A percentile compares a stretch with the other conserved stretches of the same genome.
Evolutionary conservation across 2,113 vertebrate species (phyloP).

Genomic region (Diphyllodes magnificus): DNA sequence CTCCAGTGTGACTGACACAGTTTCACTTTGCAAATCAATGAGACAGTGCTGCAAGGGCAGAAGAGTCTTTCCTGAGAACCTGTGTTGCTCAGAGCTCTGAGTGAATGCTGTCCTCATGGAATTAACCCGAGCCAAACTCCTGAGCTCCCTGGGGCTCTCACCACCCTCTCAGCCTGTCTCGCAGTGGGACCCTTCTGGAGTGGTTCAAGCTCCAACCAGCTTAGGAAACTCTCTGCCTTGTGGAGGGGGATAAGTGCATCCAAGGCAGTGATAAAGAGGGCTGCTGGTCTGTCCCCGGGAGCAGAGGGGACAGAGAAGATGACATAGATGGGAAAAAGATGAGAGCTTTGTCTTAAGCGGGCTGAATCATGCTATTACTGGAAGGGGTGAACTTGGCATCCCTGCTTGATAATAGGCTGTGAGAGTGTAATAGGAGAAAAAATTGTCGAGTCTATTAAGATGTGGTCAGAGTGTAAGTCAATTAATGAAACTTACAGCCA

Average conservation of each 20-base stretch:
- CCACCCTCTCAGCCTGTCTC: neutral
- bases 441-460: neutral
- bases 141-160: neutral
- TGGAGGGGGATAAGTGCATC: neutral
- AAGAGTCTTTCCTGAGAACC: neutral
- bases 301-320: neutral
- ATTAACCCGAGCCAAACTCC: neutral
- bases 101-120: neutral
- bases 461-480: neutral
- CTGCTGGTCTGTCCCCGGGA: neutral
- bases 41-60: neutral
- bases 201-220: neutral
- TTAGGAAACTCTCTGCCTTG: neutral
- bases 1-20: neutral
- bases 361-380: neutral
- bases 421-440: neutral
- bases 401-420: neutral
- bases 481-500: slow-evolving; percentile 17
- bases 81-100: neutral
- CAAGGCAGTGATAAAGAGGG: neutral
- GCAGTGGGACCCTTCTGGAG: neutral
- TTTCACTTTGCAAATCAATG: neutral
- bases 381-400: neutral
- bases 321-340: neutral
- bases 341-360: neutral